These are phyloP conservation scores for Saguinus midas DNA, from an alignment of 2,113 vertebrate genomes.

Conservation along the genomic window DNA sequence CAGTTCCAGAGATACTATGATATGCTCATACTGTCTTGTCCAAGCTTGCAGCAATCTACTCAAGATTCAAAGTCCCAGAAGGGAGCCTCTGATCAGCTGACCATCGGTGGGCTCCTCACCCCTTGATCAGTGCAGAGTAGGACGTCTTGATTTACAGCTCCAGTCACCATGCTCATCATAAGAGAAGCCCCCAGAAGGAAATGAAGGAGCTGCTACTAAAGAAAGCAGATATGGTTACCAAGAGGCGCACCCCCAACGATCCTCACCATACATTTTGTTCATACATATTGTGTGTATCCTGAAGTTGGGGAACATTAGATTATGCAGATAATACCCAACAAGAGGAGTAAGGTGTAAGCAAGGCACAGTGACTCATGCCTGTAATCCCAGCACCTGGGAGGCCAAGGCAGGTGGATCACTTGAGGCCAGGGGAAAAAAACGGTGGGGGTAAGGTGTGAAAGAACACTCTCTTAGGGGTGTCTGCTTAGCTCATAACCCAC, in stretches of 20 bases:
- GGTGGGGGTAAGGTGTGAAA: background rate
- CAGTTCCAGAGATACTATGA: background rate
- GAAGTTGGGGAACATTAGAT: background rate
- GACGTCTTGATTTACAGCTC: background rate
- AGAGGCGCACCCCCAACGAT: background rate
- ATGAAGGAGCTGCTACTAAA: background rate
- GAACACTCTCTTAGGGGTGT: background rate
- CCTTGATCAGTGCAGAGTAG: no score
- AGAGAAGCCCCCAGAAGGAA: background rate
- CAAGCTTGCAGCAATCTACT: no score
- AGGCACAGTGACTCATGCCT: no score
- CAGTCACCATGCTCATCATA: background rate
- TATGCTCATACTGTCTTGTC: background rate
- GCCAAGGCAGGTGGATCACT: no score
- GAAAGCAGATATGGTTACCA: background rate
- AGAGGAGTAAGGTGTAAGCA: background rate
- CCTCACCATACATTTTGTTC: no score
- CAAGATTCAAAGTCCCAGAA: background rate
- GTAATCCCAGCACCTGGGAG: no score
- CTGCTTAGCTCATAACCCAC: background rate
- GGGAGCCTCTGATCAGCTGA: background rate
- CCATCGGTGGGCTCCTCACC: background rate
- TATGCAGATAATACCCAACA: no score
- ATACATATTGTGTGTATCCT: no score
- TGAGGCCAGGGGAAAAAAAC: no score